Conservation (phyloP, 2,113 vertebrate species). For the Siphamia tubifer region DNA sequence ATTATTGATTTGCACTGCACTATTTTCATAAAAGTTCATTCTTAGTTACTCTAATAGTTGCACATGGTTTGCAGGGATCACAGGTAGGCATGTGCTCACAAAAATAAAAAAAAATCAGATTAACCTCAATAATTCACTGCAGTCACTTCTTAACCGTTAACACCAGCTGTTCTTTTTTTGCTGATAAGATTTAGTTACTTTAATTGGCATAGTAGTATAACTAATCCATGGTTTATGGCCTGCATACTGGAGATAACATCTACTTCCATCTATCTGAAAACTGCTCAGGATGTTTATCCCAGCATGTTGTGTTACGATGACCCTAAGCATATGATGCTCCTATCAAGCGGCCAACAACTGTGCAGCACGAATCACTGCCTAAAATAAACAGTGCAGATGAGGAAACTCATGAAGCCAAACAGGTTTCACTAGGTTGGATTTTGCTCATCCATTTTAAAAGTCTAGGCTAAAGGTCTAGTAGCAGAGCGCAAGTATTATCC, state of each 20-base stretch:
- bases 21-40: too few species aligned
- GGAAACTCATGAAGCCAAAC: constrained; percentile 2
- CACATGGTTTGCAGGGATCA: too few species aligned
- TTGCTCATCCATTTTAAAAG: constrained; percentile 22
- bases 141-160: too few species aligned
- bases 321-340: constrained; percentile 41
- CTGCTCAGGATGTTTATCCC: constrained; percentile 16
- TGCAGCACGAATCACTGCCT: neutral
- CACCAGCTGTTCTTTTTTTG: too few species aligned
- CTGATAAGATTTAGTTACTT: neutral
- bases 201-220: neutral
- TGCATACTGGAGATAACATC: constrained; percentile 4
- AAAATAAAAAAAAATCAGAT: neutral
- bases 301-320: constrained; percentile 1
- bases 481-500: constrained; percentile 37
- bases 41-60: too few species aligned
- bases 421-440: neutral
- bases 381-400: neutral
- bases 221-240: neutral
- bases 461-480: neutral
- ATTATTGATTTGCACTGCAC: neutral
- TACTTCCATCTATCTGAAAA: neutral
- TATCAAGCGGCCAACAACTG: constrained; percentile 9
- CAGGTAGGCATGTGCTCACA: neutral
- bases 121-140: neutral